Conservation (phyloP, 2,113 vertebrate species). For the Leucopternis melanops region DNA sequence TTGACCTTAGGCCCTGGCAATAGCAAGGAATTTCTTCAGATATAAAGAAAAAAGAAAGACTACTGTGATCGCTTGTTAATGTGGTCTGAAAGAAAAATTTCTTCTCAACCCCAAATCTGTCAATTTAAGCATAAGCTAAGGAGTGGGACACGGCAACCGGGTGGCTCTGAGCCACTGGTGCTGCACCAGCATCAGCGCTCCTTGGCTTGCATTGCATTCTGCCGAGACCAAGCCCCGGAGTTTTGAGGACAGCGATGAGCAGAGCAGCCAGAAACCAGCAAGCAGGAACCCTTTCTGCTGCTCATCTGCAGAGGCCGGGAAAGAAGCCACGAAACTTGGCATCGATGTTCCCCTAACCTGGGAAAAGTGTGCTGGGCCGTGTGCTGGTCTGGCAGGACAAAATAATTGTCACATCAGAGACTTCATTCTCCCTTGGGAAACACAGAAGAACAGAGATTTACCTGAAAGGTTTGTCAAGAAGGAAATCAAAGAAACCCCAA, state of each 20-base stretch:
- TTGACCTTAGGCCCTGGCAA: background rate
- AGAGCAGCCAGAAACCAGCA: rapidly evolving
- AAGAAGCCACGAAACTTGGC: rapidly evolving
- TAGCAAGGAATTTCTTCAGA: background rate
- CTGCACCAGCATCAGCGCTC: rapidly evolving
- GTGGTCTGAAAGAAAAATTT: background rate
- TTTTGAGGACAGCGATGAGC: background rate
- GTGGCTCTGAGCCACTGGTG: background rate
- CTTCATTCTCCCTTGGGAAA: background rate
- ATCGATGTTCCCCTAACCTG: rapidly evolving
- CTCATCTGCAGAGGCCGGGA: background rate
- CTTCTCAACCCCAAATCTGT: background rate
- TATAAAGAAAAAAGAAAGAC: background rate
- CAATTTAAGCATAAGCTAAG: background rate
- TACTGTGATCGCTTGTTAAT: background rate
- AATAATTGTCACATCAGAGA: background rate
- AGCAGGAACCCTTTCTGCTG: background rate
- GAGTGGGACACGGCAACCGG: background rate
- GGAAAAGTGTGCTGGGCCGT: rapidly evolving
- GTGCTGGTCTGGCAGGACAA: background rate
- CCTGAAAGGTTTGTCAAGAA: slow-evolving; percentile 18
- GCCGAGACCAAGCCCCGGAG: rapidly evolving
- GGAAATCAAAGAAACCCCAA: background rate
- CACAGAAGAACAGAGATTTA: background rate
- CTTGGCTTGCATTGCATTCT: rapidly evolving